Percentiles rank a stretch among this genome's conserved stretches.
phyloP scores from a whole-genome alignment of 2,797 vertebrate genomes.

The Helicolenus hilgendorfi region DNA sequence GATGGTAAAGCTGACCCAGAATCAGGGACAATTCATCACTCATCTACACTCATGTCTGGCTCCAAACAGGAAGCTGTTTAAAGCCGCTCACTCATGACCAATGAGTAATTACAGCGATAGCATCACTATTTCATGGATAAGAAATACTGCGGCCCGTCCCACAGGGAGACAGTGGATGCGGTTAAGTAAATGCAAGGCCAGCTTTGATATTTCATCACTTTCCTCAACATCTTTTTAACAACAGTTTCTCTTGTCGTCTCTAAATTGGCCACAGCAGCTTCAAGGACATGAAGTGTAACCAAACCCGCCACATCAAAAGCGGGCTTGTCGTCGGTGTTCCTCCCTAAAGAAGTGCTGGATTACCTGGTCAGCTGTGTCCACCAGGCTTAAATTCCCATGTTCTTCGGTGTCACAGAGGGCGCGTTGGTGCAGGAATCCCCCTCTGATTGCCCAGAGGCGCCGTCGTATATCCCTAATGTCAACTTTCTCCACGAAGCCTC shows the following conservation, averaged over 20 bases:
- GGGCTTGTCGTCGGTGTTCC: constrained; percentile 13
- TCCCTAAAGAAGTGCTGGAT: constrained; percentile 16
- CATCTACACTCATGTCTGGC: constrained; percentile 9
- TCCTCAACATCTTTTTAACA: constrained; percentile 42
- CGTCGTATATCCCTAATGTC: constrained; percentile 39
- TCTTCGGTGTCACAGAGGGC: constrained; percentile 28
- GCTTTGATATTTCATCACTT: constrained; percentile 52
- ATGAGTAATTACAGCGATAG: constrained; percentile 30
- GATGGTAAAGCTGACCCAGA: background rate
- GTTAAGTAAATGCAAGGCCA: constrained; percentile 15
- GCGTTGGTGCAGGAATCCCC: constrained; percentile 45
- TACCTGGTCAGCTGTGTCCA: constrained; percentile 44
- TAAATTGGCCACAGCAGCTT: constrained; percentile 20
- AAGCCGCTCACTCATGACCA: constrained; percentile 47
- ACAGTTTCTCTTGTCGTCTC: background rate
- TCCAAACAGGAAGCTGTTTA: constrained; percentile 46
- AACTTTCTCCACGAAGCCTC: constrained; percentile 53
- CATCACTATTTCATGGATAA: constrained; percentile 18
- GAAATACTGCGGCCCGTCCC: constrained; percentile 12
- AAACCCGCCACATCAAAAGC: constrained; percentile 38
- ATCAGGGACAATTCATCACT: constrained; percentile 14
- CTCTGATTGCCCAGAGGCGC: constrained; percentile 42
- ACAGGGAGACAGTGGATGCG: constrained; percentile 18
- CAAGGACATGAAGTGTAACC: constrained; percentile 36
- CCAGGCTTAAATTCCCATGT: constrained; percentile 42